Evolutionary conservation across 2,797 vertebrate species (phyloP), one percentile per base, ranked within the genome.

Genomic region (Sparus aurata): DNA sequence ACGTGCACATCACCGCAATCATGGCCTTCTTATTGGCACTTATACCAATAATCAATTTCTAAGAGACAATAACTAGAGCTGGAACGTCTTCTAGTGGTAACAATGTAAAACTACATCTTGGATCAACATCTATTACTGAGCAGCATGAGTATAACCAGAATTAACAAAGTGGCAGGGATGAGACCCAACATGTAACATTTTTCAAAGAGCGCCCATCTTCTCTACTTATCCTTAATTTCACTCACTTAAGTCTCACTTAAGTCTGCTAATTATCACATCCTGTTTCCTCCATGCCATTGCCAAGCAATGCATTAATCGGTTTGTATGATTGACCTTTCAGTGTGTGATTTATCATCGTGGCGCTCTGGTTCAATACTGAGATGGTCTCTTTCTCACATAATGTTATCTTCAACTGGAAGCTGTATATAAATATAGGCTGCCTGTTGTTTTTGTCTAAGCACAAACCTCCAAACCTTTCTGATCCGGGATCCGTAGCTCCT

Each of bases 1-100:
- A 50, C 50, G 50, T 49, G 20, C 13, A 55, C 38, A 45, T 71
- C 30, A 49, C 10, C n/a, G 30, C 30, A 34, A 34, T 34, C 30
- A 34, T 8, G 30, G 30, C 30, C 30, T 8, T 7, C 6, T 11
- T 15, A 5, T 2, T 20, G 17, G 5, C n/a, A 50, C 10, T 34
- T 46, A 25, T 3, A 57, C 15, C 30, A 50, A 7, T 53, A 12
- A 53, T 69, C 12, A 4, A 53, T 53, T 22, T 45, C 20, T 25
- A 41, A 68, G 8, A 22, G 10, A 38, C 13, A 50, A 34, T 10
- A 69, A 69, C 8, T 41, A 46, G 23, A 55, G 17, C 65, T 38
- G 30, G 47, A 38, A 46, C 10, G n/a, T 53, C 49, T 16, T 67
- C 61, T 62, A 59, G 54, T 73, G 73, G 78, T 17, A 69, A 52